These are phyloP conservation scores for Serilophus lunatus DNA, from an alignment of 2,113 vertebrate species.

Conservation along the genomic window DNA sequence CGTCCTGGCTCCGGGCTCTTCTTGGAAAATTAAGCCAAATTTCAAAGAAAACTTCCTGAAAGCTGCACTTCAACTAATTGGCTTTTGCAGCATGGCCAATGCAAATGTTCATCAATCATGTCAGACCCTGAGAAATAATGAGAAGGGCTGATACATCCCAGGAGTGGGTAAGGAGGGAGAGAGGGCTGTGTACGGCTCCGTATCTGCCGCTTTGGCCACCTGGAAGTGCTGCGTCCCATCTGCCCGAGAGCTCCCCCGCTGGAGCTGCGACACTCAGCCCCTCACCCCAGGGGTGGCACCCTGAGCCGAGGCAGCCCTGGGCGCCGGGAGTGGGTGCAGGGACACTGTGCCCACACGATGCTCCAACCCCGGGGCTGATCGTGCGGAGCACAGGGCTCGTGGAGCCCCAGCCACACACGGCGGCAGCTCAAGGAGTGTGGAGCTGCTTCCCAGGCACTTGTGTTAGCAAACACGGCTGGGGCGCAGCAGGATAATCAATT, in stretches of 20 bases:
- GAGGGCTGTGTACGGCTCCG: not conserved
- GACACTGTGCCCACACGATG: rapidly evolving
- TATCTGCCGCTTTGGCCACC: not conserved
- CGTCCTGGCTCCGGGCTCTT: not conserved
- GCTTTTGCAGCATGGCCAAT: slow-evolving; percentile 20
- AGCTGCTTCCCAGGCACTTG: not conserved
- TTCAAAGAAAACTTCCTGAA: slow-evolving; percentile 67
- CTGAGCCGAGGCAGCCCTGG: not conserved
- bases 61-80: slow-evolving; percentile 58
- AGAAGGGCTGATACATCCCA: not conserved
- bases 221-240: rapidly evolving
- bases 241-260: not conserved
- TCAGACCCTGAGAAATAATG: slow-evolving; percentile 39
- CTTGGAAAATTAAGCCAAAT: slow-evolving; percentile 14
- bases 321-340: rapidly evolving
- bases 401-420: rapidly evolving
- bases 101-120: slow-evolving; percentile 28
- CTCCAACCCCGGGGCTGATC: rapidly evolving
- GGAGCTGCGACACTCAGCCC: rapidly evolving
- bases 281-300: not conserved
- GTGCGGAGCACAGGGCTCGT: rapidly evolving
- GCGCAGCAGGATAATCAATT: slow-evolving; percentile 69
- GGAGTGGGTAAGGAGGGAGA: not conserved
- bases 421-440: rapidly evolving
- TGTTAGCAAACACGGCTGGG: slow-evolving; percentile 37